Evolutionary conservation across 2,797 vertebrate genomes (phyloP).

Genomic region (Glyptemys insculpta): DNA sequence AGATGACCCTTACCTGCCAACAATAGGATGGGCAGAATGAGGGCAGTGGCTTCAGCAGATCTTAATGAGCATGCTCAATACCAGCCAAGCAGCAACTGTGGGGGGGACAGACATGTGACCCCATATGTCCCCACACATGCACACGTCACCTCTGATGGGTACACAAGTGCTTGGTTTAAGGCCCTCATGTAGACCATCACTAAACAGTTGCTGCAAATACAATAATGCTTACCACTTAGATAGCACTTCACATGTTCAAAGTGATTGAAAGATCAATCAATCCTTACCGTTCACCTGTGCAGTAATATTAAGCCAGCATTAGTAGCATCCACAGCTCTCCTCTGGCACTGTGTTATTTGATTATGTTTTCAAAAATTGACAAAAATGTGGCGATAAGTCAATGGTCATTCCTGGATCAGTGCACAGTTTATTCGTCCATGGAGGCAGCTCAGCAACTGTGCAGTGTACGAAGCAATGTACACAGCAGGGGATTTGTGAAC

Average conservation of each 20-base stretch:
- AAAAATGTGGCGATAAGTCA: not conserved
- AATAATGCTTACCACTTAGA: not conserved
- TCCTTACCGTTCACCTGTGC: not conserved
- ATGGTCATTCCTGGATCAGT: not conserved
- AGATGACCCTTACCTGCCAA: too few relatives aligned
- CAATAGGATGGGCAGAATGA: too few relatives aligned
- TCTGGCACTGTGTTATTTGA: rapidly evolving
- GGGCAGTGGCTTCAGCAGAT: too few relatives aligned
- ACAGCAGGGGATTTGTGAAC: conserved; percentile 1
- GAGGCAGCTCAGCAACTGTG: not conserved
- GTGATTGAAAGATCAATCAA: not conserved
- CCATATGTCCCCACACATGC: too few relatives aligned
- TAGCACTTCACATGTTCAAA: rapidly evolving
- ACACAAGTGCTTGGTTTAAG: not conserved
- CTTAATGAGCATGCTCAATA: too few relatives aligned
- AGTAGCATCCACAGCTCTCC: not conserved
- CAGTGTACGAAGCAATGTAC: not conserved
- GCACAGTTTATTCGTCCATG: not conserved
- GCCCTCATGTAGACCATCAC: not conserved
- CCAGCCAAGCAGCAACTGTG: too few relatives aligned
- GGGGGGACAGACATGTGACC: too few relatives aligned
- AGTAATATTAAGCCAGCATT: not conserved
- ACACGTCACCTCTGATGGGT: too few relatives aligned
- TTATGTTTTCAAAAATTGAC: not conserved
- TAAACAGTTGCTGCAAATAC: not conserved